phyloP scores from a whole-genome alignment of 2,888 invertebrate genomes.

The Dioctria rufipes region DNA sequence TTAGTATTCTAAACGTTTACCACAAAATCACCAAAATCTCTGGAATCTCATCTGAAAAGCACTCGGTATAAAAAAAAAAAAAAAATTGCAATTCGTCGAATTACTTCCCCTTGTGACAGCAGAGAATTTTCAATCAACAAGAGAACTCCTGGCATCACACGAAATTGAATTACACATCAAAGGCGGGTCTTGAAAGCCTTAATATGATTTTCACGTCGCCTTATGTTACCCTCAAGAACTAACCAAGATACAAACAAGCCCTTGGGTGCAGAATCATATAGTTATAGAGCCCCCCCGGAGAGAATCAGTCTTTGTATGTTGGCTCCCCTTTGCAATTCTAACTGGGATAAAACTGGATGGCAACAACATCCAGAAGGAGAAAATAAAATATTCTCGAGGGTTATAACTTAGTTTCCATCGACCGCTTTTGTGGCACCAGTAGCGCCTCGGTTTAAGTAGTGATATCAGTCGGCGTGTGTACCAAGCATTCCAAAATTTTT shows the following conservation, averaged over 20 bases:
- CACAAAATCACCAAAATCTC: slow-evolving; percentile 21
- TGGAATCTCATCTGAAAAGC: neutral
- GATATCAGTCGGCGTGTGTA: neutral
- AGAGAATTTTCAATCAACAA: slow-evolving; percentile 53
- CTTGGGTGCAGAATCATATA: neutral
- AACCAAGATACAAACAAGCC: slow-evolving; percentile 48
- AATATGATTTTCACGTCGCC: slow-evolving; percentile 55
- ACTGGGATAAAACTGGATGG: slow-evolving; percentile 10
- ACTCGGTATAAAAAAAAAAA: neutral
- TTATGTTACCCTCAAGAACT: slow-evolving; percentile 44
- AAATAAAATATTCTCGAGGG: slow-evolving; percentile 45
- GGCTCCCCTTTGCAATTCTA: neutral
- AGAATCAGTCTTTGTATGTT: neutral
- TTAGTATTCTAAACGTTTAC: slow-evolving; percentile 28
- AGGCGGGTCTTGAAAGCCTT: slow-evolving; percentile 53
- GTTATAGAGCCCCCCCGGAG: slow-evolving; percentile 15
- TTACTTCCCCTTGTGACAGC: slow-evolving; percentile 19
- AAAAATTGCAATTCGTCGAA: slow-evolving; percentile 1
- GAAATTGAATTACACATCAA: slow-evolving; percentile 57
- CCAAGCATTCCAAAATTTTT: slow-evolving; percentile 20
- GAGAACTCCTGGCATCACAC: slow-evolving; percentile 27
- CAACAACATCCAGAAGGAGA: neutral
- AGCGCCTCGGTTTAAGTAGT: slow-evolving; percentile 1
- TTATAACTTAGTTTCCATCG: slow-evolving; percentile 24
- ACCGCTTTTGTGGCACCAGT: slow-evolving; percentile 3